These are phyloP conservation scores for Carterocephalus palaemon DNA, from an alignment of 2,888 invertebrate species.

Conservation along the genomic window DNA sequence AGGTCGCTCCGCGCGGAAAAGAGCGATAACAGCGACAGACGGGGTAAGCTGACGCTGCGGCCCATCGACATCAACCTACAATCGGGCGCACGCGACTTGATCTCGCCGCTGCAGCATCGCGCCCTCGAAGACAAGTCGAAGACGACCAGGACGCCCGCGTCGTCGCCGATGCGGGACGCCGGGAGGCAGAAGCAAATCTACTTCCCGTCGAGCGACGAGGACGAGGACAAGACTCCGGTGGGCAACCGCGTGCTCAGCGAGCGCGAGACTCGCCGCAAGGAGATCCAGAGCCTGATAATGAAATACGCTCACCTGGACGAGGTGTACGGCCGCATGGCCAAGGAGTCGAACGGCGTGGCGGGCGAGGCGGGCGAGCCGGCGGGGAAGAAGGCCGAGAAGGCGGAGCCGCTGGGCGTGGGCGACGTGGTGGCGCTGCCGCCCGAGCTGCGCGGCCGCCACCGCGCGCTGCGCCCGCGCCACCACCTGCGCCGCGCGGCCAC, in stretches of 20 bases:
- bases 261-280: slow-evolving; percentile 88
- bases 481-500: slow-evolving; percentile 75
- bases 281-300: slow-evolving; percentile 88
- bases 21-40: slow-evolving; percentile 79
- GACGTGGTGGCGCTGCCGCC: slow-evolving; percentile 68
- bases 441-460: slow-evolving; percentile 66
- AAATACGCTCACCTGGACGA: slow-evolving; percentile 90
- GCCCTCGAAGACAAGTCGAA: slow-evolving; percentile 56
- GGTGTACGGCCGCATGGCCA: slow-evolving; percentile 78
- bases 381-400: slow-evolving; percentile 42
- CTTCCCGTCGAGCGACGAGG: slow-evolving; percentile 72
- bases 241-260: slow-evolving; percentile 82
- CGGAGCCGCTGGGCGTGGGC: slow-evolving; percentile 60
- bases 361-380: slow-evolving; percentile 37
- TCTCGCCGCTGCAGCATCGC: slow-evolving; percentile 67
- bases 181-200: slow-evolving; percentile 70
- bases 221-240: slow-evolving; percentile 72
- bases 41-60: slow-evolving; percentile 72
- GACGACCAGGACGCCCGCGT: slow-evolving; percentile 55
- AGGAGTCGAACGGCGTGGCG: slow-evolving; percentile 51
- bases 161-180: slow-evolving; percentile 60
- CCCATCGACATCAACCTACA: slow-evolving; percentile 76
- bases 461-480: slow-evolving; percentile 64
- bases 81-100: slow-evolving; percentile 70
- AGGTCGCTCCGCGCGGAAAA: slow-evolving; percentile 81